Percentiles rank a stretch among this genome's conserved stretches.
These are phyloP conservation scores for Amphiura filiformis DNA, from an alignment of 35 echinoderm and acorn worm genomes.

Conservation along the genomic window DNA sequence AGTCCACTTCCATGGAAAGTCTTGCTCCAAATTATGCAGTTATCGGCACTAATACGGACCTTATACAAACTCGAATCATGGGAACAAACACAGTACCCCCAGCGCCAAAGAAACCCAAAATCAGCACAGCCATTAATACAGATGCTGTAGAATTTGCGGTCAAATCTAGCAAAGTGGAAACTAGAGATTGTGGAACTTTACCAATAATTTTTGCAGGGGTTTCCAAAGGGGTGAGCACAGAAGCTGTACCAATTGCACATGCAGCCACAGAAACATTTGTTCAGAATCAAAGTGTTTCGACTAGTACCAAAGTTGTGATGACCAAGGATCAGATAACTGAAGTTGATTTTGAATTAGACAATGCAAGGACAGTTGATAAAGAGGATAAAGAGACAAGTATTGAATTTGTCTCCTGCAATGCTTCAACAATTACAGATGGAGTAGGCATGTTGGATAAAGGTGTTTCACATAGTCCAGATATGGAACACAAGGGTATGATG, in stretches of 20 bases:
- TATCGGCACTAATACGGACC: constrained; percentile 54
- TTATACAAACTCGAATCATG: constrained; percentile 53
- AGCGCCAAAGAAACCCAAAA: constrained; percentile 7
- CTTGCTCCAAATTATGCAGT: neutral
- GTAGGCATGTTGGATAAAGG: neutral
- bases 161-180: neutral
- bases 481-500: neutral
- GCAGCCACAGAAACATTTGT: constrained; percentile 2
- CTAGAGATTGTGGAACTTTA: constrained; percentile 33
- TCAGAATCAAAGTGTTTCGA: neutral
- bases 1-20: constrained; percentile 28
- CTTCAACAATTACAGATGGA: constrained; percentile 16
- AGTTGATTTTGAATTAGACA: neutral
- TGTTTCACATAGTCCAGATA: neutral
- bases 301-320: neutral
- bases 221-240: constrained; percentile 27
- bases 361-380: neutral
- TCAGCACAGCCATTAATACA: constrained; percentile 27
- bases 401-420: neutral
- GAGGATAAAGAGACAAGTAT: neutral
- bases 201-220: constrained; percentile 8
- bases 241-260: neutral
- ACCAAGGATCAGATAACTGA: neutral
- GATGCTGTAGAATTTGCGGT: constrained; percentile 18
- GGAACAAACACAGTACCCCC: constrained; percentile 57